Base-by-base conservation (phyloP, 2,888 invertebrate genomes). In the Microplitis manilae region DNA sequence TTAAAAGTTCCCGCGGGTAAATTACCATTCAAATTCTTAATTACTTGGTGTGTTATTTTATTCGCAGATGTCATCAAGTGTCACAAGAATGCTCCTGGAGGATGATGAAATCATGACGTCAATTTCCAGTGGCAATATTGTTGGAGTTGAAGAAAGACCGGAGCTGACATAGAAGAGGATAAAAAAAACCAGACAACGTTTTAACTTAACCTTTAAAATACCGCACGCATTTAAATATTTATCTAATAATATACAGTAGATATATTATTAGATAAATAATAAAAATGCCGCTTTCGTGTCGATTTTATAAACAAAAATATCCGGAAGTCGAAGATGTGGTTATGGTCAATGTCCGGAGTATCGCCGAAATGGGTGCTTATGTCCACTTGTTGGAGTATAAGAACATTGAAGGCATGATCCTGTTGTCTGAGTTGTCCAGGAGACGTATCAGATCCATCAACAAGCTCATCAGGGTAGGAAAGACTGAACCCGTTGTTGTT, bases 331-430 rank as follows among this genome's bases (percentile, higher is more conserved):
- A 99, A 87, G 99, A 99, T 94, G 98, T 99, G 70, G 99, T 99
- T 68, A 98, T 99, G 98, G 99, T 98, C 39, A 99, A 98, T 89
- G 99, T 99, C 2, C 93, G 97, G 67, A 96, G 97, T 81, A 99
- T 99, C 87, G 99, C 98, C 17, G 99, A 99, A 92, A 99, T 99
- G 99, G 99, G 99, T 79, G 99, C 99, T 1, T 99, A 99, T 90
- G 99, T 99, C 15, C 97, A 98, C 90, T 92, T 99, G 79, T 91
- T 99, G 81, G 99, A 99, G 91, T 99, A 99, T 90, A 98, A 99
- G 90, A 98, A 98, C 88, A 99, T 98, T 84, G 99, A 99, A 91
- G 98, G 98, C 87, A 99, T 99, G 99, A 99, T 99, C 81, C 91
- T 99, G 88, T 93, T 99, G 2, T 99, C 98, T 6, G 99, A 99